These are phyloP conservation scores for Drosophila stalkeri DNA, from an alignment of 2,888 invertebrate genomes.

Conservation along the genomic window DNA sequence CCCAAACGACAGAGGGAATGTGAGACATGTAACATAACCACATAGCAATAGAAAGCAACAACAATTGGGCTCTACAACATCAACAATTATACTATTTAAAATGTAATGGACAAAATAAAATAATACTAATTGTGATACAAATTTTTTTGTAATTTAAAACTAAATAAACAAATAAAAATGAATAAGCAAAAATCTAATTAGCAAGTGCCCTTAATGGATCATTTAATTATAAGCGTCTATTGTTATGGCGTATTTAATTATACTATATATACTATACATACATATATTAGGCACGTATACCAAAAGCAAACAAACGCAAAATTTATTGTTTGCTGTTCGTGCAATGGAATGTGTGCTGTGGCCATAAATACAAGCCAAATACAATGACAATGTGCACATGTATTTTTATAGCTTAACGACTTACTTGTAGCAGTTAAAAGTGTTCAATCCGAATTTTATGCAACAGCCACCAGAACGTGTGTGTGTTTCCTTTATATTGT, in stretches of 20 bases:
- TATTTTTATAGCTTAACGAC: background rate
- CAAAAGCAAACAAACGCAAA: slow-evolving; percentile 1
- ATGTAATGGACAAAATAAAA: slow-evolving; percentile 66
- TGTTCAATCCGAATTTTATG: slow-evolving; percentile 37
- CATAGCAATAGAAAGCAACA: slow-evolving; percentile 16
- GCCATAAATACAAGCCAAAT: background rate
- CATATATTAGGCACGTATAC: slow-evolving; percentile 1
- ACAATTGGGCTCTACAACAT: slow-evolving; percentile 36
- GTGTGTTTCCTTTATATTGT: slow-evolving; percentile 31
- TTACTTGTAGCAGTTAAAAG: slow-evolving; percentile 23
- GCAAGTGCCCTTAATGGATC: background rate
- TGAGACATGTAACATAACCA: slow-evolving; percentile 47
- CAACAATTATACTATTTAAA: slow-evolving; percentile 53
- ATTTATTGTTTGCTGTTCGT: slow-evolving; percentile 1
- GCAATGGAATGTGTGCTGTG: background rate
- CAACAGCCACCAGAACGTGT: slow-evolving; percentile 31
- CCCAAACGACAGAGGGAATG: slow-evolving; percentile 24
- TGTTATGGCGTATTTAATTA: slow-evolving; percentile 5
- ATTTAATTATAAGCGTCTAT: background rate
- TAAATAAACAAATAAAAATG: slow-evolving; percentile 60
- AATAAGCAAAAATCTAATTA: slow-evolving; percentile 16
- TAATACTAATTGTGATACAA: slow-evolving; percentile 77
- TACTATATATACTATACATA: background rate
- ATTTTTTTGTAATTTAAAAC: slow-evolving; percentile 77
- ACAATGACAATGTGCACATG: background rate